Evolutionary conservation across 35 echinoderm and acorn worm genomes (phyloP), one percentile per base, ranked within the genome.

Genomic region (Ptychodera flava): DNA sequence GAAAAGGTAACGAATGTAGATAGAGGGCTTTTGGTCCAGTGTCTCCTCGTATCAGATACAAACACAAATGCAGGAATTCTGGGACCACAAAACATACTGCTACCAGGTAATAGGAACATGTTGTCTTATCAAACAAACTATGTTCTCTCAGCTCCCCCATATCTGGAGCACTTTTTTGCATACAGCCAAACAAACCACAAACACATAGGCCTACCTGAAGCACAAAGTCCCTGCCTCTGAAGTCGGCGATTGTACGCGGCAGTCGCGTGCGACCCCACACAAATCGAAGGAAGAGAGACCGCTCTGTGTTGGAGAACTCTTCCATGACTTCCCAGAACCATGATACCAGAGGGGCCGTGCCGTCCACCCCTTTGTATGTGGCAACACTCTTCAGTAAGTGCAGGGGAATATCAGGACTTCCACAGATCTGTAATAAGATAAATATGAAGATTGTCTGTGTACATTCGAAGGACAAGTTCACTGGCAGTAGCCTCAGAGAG

Each of bases 281-380:
- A 81, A 99, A 99, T 16, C 96, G 84, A 0, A 99, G 88, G 86
- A 99, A 94, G 16, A 99, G 83, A 14, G 96, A 99, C 22, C 92
- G 82, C 36, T 99, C 96, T 0, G 88, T 92, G 86, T 99, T 99
- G 85, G 90, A 92, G 78, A 99, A 94, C 22, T 94, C 93, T 34
- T 99, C 96, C 96, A 99, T 99, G 90, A 99, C 88, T 30, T 93
- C 91, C 90, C 96, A 99, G 86, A 99, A 99, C 96, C 96, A 99
- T 78, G 82, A 88, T 1, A 99, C 93, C 0, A 94, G 87, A 35
- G 95, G 83, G 36, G 95, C 90, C 33, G 85, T 85, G 31, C 87
- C 85, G 78, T 98, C 95, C 6, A 98, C 91, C 1, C 95, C 95
- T 84, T 98, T 98, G 87, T 94, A 98, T 12, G 95, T 98, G 0